Percentiles rank a stretch among this genome's conserved stretches.
phyloP scores from a whole-genome alignment of 2,113 vertebrate species.

The Theristicus caerulescens region DNA sequence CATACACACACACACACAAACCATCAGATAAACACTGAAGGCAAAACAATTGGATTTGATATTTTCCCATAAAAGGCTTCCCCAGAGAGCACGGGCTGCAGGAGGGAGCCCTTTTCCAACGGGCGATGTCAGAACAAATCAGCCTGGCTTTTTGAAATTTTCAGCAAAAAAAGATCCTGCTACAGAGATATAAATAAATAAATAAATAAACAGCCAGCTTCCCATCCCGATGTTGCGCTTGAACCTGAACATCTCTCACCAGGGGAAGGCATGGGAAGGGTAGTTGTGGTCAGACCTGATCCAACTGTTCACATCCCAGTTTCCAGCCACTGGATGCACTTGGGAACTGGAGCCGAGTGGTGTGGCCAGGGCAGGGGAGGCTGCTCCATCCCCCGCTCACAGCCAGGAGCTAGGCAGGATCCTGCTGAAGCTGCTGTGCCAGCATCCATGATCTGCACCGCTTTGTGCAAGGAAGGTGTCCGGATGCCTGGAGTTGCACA shows the following conservation, averaged over 20 bases:
- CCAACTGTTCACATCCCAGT: background rate
- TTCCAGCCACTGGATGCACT: background rate
- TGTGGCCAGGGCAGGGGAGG: background rate
- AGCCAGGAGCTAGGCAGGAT: background rate
- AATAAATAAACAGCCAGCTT: background rate
- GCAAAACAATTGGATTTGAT: background rate
- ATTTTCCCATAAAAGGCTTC: conserved; percentile 8
- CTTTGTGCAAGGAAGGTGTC: background rate
- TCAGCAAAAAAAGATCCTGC: background rate
- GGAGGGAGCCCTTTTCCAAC: background rate
- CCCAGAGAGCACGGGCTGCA: background rate
- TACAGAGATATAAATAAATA: background rate
- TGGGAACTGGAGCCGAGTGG: accelerated
- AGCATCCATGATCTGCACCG: background rate
- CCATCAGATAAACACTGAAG: background rate
- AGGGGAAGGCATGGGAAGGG: background rate
- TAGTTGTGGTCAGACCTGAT: background rate
- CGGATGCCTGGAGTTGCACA: background rate
- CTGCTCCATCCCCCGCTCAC: background rate
- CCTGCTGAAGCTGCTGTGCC: background rate
- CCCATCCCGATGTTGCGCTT: accelerated
- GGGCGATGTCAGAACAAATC: background rate
- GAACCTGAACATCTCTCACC: background rate
- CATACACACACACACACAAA: background rate
- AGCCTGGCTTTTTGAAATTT: background rate